These are phyloP conservation scores for Epinotia demarniana DNA, from an alignment of 2,888 invertebrate genomes.

Conservation along the genomic window DNA sequence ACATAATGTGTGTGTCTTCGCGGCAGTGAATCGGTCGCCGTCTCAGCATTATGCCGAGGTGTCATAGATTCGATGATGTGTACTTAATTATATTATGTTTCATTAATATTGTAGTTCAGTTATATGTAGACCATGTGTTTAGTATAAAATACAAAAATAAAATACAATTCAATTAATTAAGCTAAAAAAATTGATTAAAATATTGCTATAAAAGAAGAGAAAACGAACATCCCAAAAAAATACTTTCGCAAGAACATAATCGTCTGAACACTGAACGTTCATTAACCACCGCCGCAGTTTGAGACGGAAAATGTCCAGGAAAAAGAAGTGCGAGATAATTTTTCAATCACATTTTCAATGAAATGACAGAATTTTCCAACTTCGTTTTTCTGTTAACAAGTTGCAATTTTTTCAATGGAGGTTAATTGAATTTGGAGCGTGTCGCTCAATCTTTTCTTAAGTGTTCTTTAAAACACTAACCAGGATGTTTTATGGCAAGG, in stretches of 20 bases:
- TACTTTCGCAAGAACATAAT: slow-evolving; percentile 13
- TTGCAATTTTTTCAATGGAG: slow-evolving; percentile 7
- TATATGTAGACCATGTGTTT: no score
- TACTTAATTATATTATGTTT: not conserved
- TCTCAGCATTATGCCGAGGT: no score
- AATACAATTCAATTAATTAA: not conserved
- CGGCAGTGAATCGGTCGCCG: no score
- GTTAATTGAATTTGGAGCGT: slow-evolving; percentile 1
- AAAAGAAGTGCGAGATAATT: slow-evolving; percentile 24
- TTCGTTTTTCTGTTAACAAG: not conserved
- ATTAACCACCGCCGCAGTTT: slow-evolving; percentile 17
- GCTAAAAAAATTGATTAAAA: not conserved
- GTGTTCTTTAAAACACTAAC: not conserved
- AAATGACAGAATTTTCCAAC: not conserved
- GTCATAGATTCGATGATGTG: not conserved
- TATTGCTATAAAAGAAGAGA: not conserved
- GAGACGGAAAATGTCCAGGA: slow-evolving; percentile 22
- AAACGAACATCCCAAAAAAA: slow-evolving; percentile 6
- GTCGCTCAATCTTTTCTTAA: not conserved
- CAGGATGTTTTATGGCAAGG: not conserved
- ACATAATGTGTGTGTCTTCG: no score
- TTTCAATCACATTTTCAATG: slow-evolving; percentile 33
- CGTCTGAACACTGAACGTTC: slow-evolving; percentile 20
- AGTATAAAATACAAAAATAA: no score
- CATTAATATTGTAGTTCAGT: not conserved